These are phyloP conservation scores for Clivina fossor DNA, from an alignment of 2,888 invertebrate genomes.

Conservation along the genomic window DNA sequence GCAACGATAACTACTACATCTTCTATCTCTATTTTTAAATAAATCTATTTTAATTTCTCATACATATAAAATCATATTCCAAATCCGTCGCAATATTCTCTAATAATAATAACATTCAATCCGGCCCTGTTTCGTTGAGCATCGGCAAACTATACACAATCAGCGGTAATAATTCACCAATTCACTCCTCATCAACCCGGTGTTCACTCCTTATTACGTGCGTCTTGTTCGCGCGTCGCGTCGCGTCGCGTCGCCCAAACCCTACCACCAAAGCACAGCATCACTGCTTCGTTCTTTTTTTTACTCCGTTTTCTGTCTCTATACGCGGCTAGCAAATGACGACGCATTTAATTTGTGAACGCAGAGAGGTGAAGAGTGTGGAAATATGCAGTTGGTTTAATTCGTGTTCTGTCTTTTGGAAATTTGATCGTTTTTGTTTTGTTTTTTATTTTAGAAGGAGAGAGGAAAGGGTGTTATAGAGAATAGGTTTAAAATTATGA, in stretches of 20 bases:
- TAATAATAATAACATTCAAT: no score
- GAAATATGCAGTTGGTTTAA: conserved; percentile 15
- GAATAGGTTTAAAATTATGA: no score
- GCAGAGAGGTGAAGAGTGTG: neutral
- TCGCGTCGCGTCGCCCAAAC: neutral
- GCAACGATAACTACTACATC: no score
- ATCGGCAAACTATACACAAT: conserved; percentile 47
- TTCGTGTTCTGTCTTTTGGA: conserved; percentile 21
- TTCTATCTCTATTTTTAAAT: no score
- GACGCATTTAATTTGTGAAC: neutral
- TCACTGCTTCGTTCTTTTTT: neutral
- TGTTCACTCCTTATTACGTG: conserved; percentile 53
- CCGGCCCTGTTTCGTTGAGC: conserved; percentile 12
- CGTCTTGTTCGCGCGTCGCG: conserved; percentile 48
- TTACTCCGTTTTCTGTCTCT: conserved; percentile 9
- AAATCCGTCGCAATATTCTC: no score
- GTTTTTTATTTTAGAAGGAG: neutral
- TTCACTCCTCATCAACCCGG: conserved; percentile 54
- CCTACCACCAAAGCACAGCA: neutral
- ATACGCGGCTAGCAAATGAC: neutral
- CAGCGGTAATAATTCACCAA: conserved; percentile 53
- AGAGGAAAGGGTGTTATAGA: no score
- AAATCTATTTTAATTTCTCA: no score
- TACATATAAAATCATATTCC: no score
- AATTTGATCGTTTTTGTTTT: neutral